A percentile compares a stretch with the other conserved stretches of the same genome.
Evolutionary conservation across 1,140 invertebrate species (phyloP).

Genomic region (Chlorops oryzae): DNA sequence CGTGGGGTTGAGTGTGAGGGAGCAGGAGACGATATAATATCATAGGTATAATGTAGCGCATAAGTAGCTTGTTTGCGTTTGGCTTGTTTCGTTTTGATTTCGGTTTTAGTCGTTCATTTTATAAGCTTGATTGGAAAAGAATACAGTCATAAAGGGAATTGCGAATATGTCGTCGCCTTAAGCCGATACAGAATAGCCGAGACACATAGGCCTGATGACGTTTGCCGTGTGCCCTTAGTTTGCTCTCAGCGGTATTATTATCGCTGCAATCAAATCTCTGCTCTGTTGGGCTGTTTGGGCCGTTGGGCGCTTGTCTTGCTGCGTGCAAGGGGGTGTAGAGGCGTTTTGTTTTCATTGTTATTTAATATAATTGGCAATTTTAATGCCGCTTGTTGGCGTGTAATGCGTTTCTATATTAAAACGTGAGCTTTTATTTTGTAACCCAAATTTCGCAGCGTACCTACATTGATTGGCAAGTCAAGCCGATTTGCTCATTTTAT

Average conservation of each 20-base stretch:
- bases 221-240: neutral
- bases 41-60: too few species aligned
- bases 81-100: constrained; percentile 7
- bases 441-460: too few species aligned
- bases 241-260: constrained; percentile 42
- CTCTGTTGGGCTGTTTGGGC: too few species aligned
- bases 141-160: constrained; percentile 40
- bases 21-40: neutral
- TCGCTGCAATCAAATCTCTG: constrained; percentile 14
- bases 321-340: constrained; percentile 9
- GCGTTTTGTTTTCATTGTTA: constrained; percentile 16
- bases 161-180: constrained; percentile 13
- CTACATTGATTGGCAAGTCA: too few species aligned
- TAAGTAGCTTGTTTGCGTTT: too few species aligned
- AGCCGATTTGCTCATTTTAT: too few species aligned
- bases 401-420: too few species aligned
- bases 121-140: too few species aligned
- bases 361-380: constrained; percentile 10
- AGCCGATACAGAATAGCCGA: too few species aligned
- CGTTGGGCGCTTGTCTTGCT: too few species aligned
- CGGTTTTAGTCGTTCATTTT: constrained; percentile 1
- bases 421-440: too few species aligned
- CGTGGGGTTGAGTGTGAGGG: neutral
- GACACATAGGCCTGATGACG: too few species aligned
- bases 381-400: neutral